Percentiles rank a stretch among this genome's conserved stretches.
Conservation (phyloP, 2,797 vertebrate genomes). For the Microctenopoma steveboyesi region DNA sequence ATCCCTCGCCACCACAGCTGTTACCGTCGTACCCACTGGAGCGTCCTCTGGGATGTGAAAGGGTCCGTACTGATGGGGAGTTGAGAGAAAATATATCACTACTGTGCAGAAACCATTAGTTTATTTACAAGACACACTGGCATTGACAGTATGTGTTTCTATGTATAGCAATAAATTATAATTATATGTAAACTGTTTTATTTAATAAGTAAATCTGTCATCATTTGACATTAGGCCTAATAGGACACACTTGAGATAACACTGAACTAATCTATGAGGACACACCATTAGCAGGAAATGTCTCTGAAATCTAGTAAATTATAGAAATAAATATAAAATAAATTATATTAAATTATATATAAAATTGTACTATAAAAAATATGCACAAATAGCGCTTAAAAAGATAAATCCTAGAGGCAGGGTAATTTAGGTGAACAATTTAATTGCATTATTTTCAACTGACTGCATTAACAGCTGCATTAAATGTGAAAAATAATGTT, state of each 20-base stretch:
- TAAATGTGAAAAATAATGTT: not conserved
- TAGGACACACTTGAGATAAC: not conserved
- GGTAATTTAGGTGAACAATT: not conserved
- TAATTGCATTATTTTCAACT: not conserved
- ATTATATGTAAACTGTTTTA: too few species aligned
- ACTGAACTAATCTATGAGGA: not conserved
- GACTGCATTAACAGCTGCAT: conserved; percentile 8
- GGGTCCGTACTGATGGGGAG: conserved; percentile 76
- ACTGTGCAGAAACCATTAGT: not conserved
- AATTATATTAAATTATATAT: not conserved
- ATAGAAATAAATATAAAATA: too few species aligned
- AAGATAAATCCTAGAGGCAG: not conserved
- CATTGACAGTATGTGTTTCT: too few species aligned
- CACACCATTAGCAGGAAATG: not conserved
- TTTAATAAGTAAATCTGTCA: too few species aligned
- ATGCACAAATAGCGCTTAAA: not conserved
- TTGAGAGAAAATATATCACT: conserved; percentile 4
- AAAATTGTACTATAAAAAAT: not conserved
- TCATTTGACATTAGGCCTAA: not conserved
- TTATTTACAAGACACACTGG: not conserved
- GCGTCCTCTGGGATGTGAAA: conserved; percentile 79
- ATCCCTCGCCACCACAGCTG: conserved; percentile 78
- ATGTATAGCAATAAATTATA: not conserved
- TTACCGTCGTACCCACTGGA: conserved; percentile 75
- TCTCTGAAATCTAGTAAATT: not conserved